Evolutionary conservation across 2,113 vertebrate species (phyloP).

Genomic region (Salminus brasiliensis): DNA sequence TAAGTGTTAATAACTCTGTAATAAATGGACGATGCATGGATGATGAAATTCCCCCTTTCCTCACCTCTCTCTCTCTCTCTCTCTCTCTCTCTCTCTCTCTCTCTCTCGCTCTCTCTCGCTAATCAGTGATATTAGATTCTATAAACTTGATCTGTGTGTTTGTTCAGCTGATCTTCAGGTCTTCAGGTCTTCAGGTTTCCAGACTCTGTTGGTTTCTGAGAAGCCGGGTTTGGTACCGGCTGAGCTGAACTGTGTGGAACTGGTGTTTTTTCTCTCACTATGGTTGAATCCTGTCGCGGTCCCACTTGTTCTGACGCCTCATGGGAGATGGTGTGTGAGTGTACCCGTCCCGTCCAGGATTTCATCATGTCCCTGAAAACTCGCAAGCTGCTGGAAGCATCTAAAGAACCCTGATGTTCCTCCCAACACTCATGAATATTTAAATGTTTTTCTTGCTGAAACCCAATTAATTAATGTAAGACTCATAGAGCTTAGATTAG

Average conservation of each 20-base stretch:
- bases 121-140: no score
- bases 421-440: not conserved
- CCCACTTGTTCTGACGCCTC: not conserved
- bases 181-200: no score
- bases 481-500: not conserved
- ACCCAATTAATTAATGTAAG: not conserved
- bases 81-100: not conserved
- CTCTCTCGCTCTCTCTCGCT: no score
- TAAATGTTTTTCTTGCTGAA: not conserved
- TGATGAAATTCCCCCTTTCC: no score
- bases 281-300: not conserved
- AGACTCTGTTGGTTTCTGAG: no score
- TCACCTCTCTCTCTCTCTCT: not conserved
- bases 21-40: no score
- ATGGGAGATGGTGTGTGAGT: not conserved
- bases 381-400: not conserved
- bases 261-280: not conserved
- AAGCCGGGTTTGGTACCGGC: no score
- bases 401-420: not conserved
- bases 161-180: no score
- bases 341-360: not conserved
- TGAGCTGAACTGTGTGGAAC: not conserved
- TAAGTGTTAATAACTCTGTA: no score
- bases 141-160: no score
- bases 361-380: not conserved